Evolutionary conservation across 1,140 invertebrate genomes (phyloP), one percentile per base, ranked within the genome.

Genomic region (Drosophila bocqueti): DNA sequence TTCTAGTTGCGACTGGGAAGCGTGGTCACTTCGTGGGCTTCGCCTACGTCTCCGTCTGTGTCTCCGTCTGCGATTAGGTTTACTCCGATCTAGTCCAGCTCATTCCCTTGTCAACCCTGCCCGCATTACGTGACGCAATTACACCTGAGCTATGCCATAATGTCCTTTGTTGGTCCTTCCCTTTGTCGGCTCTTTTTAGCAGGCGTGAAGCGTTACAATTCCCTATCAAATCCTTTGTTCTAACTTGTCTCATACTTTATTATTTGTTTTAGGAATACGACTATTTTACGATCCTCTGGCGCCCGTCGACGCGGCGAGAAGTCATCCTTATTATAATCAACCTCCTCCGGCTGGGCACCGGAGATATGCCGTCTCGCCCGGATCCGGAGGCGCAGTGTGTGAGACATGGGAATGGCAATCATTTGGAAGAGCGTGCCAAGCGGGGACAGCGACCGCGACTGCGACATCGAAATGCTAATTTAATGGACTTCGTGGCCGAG

Each of bases 201-300:
- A 84, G 84, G 84, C 84, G 84, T 89, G 84, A 89, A 89, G 67
- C 84, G 67, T 81, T 87, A 67, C 83, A 63, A 69, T 89, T 81
- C 54, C 55, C 16, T 34, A 67, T 79, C 43, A 47, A 80, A 60
- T 65, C 47, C 69, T 76, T 81, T 64, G 71, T 86, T 61, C 47
- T 36, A 52, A 55, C 61, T 81, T 54, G 11, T 61, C 54, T 36
- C 58, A 26, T 24, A 40, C 54, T 57, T 57, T 57, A 57, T 57
- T 61, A 78, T 84, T 87, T 89, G 76, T 77, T 60, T 67, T 68
- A 67, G 75, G 66, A 46, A 89, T 52, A 57, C 36, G 36, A 57
- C 54, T 57, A 67, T 89, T 89, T 89, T 89, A 89, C 59, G 84
- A 81, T 81, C 60, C 71, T 66, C 67, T 81, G 84, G 85, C 84